These are phyloP conservation scores for Bombus cullumanus DNA, from an alignment of 1,140 invertebrate species.

Conservation along the genomic window DNA sequence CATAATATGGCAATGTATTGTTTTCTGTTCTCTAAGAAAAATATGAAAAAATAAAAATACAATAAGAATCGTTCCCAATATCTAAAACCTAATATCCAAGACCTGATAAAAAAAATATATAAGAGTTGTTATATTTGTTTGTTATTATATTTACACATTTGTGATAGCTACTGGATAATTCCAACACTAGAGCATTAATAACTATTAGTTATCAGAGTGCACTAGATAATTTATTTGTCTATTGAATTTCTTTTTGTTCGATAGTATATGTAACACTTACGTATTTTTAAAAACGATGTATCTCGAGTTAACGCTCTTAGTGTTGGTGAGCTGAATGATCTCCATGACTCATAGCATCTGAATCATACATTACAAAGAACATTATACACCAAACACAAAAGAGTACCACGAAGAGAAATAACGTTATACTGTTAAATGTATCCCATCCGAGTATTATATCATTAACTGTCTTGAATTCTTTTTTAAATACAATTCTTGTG, in stretches of 20 bases:
- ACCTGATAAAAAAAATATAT: too few relatives aligned
- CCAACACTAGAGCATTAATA: too few relatives aligned
- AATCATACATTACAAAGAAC: conserved; percentile 60
- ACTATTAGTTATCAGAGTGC: neutral
- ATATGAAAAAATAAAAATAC: neutral
- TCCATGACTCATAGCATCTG: neutral
- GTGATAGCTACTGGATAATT: too few relatives aligned
- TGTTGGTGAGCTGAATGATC: neutral
- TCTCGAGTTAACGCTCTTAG: neutral
- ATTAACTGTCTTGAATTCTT: conserved; percentile 10
- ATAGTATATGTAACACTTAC: neutral
- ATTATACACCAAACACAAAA: conserved; percentile 65
- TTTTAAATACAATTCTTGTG: neutral
- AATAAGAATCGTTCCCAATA: neutral
- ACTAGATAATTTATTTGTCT: neutral
- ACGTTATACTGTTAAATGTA: conserved; percentile 63
- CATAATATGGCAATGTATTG: neutral
- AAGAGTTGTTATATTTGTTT: too few relatives aligned
- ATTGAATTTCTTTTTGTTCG: too few relatives aligned
- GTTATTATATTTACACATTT: too few relatives aligned
- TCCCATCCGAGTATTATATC: conserved; percentile 70
- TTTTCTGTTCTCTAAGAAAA: neutral
- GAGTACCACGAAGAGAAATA: conserved; percentile 46
- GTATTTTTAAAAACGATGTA: neutral
- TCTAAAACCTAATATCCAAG: too few relatives aligned